phyloP scores from a whole-genome alignment of 1,140 invertebrate genomes.

The Drosophila rhopaloa region DNA sequence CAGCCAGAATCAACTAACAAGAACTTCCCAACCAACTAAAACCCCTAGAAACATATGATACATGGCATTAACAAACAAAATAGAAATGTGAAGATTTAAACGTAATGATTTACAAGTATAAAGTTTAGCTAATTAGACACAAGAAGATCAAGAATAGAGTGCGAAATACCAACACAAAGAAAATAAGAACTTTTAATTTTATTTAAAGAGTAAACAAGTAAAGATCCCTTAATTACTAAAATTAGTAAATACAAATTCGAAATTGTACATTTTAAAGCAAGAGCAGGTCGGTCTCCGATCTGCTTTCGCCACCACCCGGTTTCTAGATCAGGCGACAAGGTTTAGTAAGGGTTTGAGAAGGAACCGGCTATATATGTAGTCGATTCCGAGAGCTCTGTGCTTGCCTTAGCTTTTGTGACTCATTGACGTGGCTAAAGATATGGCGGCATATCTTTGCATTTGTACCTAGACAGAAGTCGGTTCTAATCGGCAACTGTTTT shows the following conservation, averaged over 20 bases:
- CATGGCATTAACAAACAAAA: conserved; percentile 53
- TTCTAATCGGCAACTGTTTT: background rate
- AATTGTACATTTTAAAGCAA: conserved; percentile 79
- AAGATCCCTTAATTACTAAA: conserved; percentile 73
- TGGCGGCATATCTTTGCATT: background rate
- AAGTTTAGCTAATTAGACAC: conserved; percentile 80
- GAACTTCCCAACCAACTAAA: conserved; percentile 54
- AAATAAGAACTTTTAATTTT: conserved; percentile 74
- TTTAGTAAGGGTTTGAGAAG: conserved; percentile 16
- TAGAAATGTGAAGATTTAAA: conserved; percentile 72
- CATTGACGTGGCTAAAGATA: conserved; percentile 1
- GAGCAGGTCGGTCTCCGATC: conserved; percentile 16
- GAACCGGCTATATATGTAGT: conserved; percentile 1
- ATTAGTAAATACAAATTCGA: conserved; percentile 82
- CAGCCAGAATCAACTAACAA: conserved; percentile 43
- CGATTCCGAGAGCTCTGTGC: conserved; percentile 19
- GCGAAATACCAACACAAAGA: conserved; percentile 64
- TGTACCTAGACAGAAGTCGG: background rate
- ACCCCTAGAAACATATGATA: conserved; percentile 54
- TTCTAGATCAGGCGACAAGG: conserved; percentile 31
- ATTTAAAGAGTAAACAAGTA: conserved; percentile 62
- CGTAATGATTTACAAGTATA: conserved; percentile 70
- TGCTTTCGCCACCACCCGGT: background rate
- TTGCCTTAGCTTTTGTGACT: conserved; percentile 37
- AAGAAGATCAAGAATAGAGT: conserved; percentile 54